phyloP scores from a whole-genome alignment of 2,113 vertebrate species.

The Accipiter virgatus region DNA sequence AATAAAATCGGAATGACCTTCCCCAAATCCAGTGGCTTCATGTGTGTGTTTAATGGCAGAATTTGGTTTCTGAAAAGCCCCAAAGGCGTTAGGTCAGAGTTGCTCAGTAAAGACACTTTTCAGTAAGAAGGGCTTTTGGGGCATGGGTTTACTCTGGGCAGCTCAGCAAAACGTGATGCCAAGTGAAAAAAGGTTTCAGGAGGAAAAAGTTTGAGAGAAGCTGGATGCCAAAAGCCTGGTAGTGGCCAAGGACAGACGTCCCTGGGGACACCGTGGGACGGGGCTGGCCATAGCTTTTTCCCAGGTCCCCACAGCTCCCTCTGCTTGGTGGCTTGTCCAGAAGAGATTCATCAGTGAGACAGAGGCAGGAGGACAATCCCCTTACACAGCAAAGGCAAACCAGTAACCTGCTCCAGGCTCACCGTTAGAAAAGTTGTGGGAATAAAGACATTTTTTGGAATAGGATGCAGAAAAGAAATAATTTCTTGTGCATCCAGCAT shows the following conservation, averaged over 20 bases:
- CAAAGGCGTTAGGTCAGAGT: rapidly evolving
- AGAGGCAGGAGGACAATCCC: background rate
- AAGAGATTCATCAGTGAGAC: background rate
- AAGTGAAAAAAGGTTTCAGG: background rate
- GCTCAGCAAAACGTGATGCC: background rate
- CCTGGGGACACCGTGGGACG: background rate
- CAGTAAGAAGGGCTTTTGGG: background rate
- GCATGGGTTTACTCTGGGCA: background rate
- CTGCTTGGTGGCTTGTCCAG: background rate
- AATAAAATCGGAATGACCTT: background rate
- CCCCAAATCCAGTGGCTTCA: background rate
- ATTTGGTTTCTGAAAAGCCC: background rate
- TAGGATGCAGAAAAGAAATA: background rate
- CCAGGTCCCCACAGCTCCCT: background rate
- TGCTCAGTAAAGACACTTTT: background rate
- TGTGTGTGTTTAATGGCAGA: background rate
- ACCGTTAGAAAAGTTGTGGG: background rate
- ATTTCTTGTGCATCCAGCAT: background rate
- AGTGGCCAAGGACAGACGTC: background rate
- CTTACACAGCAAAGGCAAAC: background rate
- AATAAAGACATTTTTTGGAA: background rate
- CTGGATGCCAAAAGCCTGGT: background rate
- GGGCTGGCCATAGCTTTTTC: background rate
- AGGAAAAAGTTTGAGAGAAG: background rate
- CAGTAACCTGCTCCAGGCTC: background rate